Evolutionary conservation across 2,113 vertebrate genomes (phyloP).

Genomic region (Microcebus lehilahytsara): DNA sequence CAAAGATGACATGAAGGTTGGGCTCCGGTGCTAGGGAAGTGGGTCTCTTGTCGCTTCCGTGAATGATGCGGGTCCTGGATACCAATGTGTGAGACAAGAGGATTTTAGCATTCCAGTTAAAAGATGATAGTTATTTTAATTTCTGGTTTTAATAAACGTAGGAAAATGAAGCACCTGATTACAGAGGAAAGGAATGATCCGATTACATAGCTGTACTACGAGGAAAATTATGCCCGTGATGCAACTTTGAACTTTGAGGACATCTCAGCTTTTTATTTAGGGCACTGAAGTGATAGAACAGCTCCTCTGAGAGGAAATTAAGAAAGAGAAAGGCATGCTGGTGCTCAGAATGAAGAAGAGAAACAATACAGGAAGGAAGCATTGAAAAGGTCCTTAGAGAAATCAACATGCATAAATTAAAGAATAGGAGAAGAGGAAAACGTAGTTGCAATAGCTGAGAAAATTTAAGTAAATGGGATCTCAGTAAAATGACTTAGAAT

Average conservation of each 20-base stretch:
- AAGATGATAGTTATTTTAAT: neutral
- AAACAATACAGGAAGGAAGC: conserved; percentile 27
- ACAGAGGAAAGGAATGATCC: neutral
- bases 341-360: neutral
- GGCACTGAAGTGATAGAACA: neutral
- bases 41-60: neutral
- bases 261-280: conserved; percentile 35
- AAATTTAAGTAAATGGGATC: neutral
- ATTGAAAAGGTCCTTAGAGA: conserved; percentile 32
- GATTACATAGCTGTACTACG: neutral
- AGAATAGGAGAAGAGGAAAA: neutral
- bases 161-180: neutral
- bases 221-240: neutral
- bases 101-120: neutral
- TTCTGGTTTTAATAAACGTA: neutral
- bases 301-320: conserved; percentile 34
- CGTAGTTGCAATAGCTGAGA: neutral
- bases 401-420: conserved; percentile 9
- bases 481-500: neutral
- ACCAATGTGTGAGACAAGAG: neutral
- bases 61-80: neutral
- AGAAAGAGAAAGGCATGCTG: neutral
- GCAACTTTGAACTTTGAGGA: conserved; percentile 19
- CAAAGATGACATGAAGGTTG: neutral
- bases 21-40: neutral